Evolutionary conservation across 2,888 invertebrate genomes (phyloP).

Genomic region (Amiota mariae): DNA sequence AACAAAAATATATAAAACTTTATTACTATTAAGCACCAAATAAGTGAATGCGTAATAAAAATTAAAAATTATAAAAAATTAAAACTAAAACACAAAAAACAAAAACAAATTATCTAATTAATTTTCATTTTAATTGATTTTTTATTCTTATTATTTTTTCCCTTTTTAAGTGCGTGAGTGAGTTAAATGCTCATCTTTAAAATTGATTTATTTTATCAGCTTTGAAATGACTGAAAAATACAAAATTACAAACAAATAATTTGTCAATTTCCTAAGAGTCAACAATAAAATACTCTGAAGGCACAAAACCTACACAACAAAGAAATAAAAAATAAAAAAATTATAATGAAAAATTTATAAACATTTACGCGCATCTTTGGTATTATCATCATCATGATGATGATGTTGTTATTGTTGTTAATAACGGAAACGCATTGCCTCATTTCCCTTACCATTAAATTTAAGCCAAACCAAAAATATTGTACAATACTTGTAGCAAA

Average conservation of each 20-base stretch:
- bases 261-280: slow-evolving; percentile 23
- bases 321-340: slow-evolving; percentile 7
- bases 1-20: background rate
- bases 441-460: slow-evolving; percentile 24
- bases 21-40: background rate
- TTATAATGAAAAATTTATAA: slow-evolving; percentile 4
- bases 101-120: slow-evolving; percentile 26
- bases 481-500: background rate
- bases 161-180: slow-evolving; percentile 10
- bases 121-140: background rate
- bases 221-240: background rate
- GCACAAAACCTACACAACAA: slow-evolving; percentile 13
- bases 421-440: slow-evolving; percentile 20
- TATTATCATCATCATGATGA: background rate
- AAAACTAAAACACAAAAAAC: no score
- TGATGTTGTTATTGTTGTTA: background rate
- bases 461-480: slow-evolving; percentile 4
- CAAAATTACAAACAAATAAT: background rate
- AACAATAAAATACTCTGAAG: background rate
- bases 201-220: slow-evolving; percentile 21
- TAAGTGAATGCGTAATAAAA: slow-evolving; percentile 1
- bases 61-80: background rate
- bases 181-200: slow-evolving; percentile 2
- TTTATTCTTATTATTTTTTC: no score
- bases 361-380: background rate